phyloP scores from a whole-genome alignment of 2,797 vertebrate genomes.

The Chromobotia macracanthus region DNA sequence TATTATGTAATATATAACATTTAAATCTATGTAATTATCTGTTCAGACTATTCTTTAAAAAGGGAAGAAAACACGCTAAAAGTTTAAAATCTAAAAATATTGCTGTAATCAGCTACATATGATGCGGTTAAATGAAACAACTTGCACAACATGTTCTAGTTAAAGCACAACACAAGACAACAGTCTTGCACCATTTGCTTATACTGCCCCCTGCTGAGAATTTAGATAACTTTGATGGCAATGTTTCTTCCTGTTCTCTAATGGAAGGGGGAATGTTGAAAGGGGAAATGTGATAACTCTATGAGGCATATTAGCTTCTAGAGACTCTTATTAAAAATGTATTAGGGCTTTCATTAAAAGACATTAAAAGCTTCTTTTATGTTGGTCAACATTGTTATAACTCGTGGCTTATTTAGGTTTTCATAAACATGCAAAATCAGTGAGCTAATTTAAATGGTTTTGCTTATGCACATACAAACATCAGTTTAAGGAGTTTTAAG shows the following conservation, averaged over 20 bases:
- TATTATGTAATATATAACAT: no score
- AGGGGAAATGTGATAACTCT: no score
- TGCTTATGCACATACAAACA: constrained; percentile 24
- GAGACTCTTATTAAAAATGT: no score
- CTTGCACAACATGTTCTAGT: neutral
- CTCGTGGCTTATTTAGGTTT: neutral
- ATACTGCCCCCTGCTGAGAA: constrained; percentile 71
- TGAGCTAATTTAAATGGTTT: constrained; percentile 12
- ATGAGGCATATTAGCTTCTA: no score
- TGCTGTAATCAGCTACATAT: neutral
- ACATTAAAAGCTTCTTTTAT: neutral
- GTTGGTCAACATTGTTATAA: neutral
- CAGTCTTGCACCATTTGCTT: constrained; percentile 15
- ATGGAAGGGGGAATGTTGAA: no score
- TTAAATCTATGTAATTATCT: no score
- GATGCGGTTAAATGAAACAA: neutral
- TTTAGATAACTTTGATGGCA: constrained; percentile 1
- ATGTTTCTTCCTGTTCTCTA: neutral
- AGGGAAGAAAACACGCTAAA: neutral
- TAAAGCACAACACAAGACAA: neutral
- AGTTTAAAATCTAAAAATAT: neutral
- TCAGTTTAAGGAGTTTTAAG: neutral
- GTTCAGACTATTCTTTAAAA: neutral
- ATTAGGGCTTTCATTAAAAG: no score
- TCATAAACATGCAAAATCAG: constrained; percentile 16